phyloP scores from a whole-genome alignment of 2,113 vertebrate genomes.

The Cinclus mexicanus region DNA sequence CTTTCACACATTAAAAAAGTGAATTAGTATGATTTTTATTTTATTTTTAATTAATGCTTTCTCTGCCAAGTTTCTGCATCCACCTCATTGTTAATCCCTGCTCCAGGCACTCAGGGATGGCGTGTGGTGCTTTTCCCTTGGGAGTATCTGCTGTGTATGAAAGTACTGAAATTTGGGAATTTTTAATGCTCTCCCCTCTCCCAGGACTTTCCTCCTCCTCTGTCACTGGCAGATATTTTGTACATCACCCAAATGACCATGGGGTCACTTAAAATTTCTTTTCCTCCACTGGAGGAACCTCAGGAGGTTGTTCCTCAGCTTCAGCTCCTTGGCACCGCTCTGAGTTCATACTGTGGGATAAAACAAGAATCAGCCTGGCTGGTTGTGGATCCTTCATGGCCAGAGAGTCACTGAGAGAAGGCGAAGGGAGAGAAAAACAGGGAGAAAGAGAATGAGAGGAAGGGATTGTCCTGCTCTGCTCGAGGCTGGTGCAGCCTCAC shows the following conservation, averaged over 20 bases:
- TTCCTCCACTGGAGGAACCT: background rate
- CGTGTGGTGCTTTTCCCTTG: background rate
- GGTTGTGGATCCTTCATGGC: too few relatives aligned
- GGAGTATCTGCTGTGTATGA: background rate
- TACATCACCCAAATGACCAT: background rate
- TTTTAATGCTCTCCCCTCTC: background rate
- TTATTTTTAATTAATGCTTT: background rate
- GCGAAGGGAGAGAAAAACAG: background rate
- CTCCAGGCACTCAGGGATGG: background rate
- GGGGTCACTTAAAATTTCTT: background rate
- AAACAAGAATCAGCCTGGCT: background rate
- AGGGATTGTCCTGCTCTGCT: background rate
- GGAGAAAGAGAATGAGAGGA: background rate
- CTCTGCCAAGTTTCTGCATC: background rate
- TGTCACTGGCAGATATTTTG: background rate
- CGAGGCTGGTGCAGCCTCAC: background rate
- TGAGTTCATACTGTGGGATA: accelerated
- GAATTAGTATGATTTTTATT: background rate
- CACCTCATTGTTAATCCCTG: background rate
- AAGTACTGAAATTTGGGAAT: background rate
- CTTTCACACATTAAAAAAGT: accelerated
- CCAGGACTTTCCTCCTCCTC: background rate
- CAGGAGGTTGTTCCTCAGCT: background rate
- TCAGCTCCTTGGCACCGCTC: background rate
- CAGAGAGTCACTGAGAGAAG: background rate